Base-by-base conservation (phyloP, 2,113 vertebrate genomes). In the Brachypteracias leptosomus region DNA sequence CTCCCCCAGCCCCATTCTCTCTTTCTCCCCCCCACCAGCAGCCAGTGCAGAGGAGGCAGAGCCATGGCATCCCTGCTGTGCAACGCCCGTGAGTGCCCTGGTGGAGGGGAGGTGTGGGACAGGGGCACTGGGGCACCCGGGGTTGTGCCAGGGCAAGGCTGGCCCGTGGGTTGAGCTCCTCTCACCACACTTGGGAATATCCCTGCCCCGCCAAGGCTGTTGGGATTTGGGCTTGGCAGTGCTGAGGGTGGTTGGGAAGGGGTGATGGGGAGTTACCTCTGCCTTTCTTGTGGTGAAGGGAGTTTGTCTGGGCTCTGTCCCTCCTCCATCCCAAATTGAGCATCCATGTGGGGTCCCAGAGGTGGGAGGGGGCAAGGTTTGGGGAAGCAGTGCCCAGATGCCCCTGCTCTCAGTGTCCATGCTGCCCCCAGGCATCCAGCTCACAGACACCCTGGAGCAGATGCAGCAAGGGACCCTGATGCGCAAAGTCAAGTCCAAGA, bases 401-500 rank as follows among this genome's bases (percentile, higher is more conserved):
- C 12, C 19, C 28, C 4, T 2, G 3, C 72, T 12, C 35, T 62
- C 51, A 42, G 67, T 88, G 63, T 52, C 55, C 68, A 12, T 51
- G 16, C 73, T 75, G n/a, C 59, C 79, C 68, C 12, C 97, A 99
- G 99, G 98, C 83, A 92, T 99, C 65, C 98, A 97, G 78, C 90
- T 98, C 81, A 98, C 98, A 87, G 97, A 98, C n/a, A 96, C 98
- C 0, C 88, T 99, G 94, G 95, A 98, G 92, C 96, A 97, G 82
- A 99, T 99, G 99, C 98, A 99, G 93, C 97, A 97, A 29, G 99
- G 99, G 42, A 98, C 96, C 0, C 85, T 98, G 95, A 97, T 99
- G 97, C 98, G 99, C 78, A 99, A 99, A 96, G 99, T 99, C 79
- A 99, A 99, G 90, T 99, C 99, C 84, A 98, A 98, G 72, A 98